Base-by-base conservation (phyloP, 2,113 vertebrate species). In the Laticauda laticaudata region DNA sequence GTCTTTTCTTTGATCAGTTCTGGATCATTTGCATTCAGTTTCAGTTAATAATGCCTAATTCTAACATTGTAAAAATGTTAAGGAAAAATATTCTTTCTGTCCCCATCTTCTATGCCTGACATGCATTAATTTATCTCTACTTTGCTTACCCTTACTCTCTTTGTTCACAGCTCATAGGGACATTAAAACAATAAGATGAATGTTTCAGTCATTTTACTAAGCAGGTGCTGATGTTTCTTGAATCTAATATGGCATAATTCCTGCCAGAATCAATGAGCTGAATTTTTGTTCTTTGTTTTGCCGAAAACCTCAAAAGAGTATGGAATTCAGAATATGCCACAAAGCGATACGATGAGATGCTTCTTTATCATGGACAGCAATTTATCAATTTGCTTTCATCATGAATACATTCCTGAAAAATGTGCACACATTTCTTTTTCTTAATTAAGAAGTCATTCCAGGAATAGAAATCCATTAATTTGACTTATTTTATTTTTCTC, bases 391-490 rank as follows among this genome's bases (percentile, higher is more conserved):
- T 93, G 34, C 51, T 95, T 96, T 94, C 21, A 93, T 86, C n/a
- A 94, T 59, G 92, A 94, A 87, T 23, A 95, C 57, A 95, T 89
- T 96, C 61, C 88, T 93, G 93, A 24, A 92, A 87, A 96, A 95
- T 0, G 69, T 81, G 43, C 64, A 95, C 88, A 95, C 90, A 92
- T 89, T 94, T 56, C 92, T 95, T 94, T 91, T 64, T 89, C 81
- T 24, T 95, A 96, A 97, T 95, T 95, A 95, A 94, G 86, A 94
- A 94, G 96, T 92, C 81, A 94, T 94, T 61, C 34, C 59, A 92
- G 69, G 85, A 95, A 95, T 69, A 55, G 59, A 96, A 96, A 95
- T 94, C 91, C 94, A 69, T 57, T 81, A 92, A 64, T 94, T 93
- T 87, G 48, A 55, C 48, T 94, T 88, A 2, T 23, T 91, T 92